Base-by-base conservation (phyloP, 1,140 invertebrate species). In the Nixonia krombeini region DNA sequence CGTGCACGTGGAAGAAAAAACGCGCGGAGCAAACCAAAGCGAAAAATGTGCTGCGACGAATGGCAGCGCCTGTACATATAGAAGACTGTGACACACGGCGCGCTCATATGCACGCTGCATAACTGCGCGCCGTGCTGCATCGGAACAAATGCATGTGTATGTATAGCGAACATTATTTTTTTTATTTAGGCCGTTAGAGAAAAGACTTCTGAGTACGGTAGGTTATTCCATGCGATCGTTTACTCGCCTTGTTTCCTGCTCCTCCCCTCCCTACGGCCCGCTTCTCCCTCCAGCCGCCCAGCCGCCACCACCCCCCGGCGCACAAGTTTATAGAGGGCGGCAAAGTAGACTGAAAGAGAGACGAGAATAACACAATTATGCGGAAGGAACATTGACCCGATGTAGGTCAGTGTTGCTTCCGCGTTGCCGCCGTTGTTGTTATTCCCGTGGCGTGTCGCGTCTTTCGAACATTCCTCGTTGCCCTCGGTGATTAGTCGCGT, bases 121-220 rank as follows among this genome's bases (percentile, higher is more conserved):
- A 45, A 58, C 51, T 45, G 66, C 72, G 63, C 70, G 73, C 67
- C 55, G 62, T 74, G 67, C 57, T 70, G 61, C 65, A 65, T 72
- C 37, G 37, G n/a, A n/a, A n/a, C n/a, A 65, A 67, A 66, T 29
- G 68, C 55, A 77, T 56, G 23, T 70, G 74, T 73, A 74, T 76
- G 72, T 76, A 80, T 77, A 78, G 78, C 65, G 66, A 76, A 74
- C 62, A 74, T 80, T 78, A 80, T 78, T 78, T 80, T 80, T 80
- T 78, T 80, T 73, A 78, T 80, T 80, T 78, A 77, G 70, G 66
- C 52, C 50, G 45, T 65, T 15, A 75, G 65, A 66, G 28, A 25
- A 62, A 42, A 50, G 52, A 57, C 40, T 50, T 52, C 46, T 26
- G 59, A 55, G 40, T 65, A 28, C 31, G 49, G 40, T 66, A 58